Evolutionary conservation across 2,888 invertebrate species (phyloP).

Genomic region (Anaspis maculata): DNA sequence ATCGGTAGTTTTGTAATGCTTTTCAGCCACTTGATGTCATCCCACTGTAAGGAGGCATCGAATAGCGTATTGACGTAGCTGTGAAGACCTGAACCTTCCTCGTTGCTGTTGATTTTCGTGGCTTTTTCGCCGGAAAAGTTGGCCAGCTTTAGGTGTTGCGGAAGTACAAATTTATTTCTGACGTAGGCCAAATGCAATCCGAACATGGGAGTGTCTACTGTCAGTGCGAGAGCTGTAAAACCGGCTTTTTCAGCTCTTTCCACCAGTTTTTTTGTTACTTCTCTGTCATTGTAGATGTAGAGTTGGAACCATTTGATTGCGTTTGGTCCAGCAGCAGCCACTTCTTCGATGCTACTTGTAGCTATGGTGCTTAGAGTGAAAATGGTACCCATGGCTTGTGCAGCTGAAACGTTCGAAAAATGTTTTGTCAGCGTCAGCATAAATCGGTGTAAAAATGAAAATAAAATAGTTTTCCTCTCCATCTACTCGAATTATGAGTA

Average conservation of each 20-base stretch:
- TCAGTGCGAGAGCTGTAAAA: slow-evolving; percentile 80
- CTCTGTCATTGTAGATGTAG: slow-evolving; percentile 77
- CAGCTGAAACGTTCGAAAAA: slow-evolving; percentile 50
- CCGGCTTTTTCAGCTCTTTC: slow-evolving; percentile 71
- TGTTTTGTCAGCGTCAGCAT: too few species aligned
- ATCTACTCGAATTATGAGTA: too few species aligned
- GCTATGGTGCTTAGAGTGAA: slow-evolving; percentile 80
- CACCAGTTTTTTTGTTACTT: slow-evolving; percentile 64
- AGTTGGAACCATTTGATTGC: slow-evolving; percentile 85
- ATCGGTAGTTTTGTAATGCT: slow-evolving; percentile 71
- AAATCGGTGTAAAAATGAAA: too few species aligned
- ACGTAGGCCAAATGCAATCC: slow-evolving; percentile 76
- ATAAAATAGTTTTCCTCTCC: too few species aligned
- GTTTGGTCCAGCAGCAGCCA: slow-evolving; percentile 66
- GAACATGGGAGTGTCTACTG: slow-evolving; percentile 82
- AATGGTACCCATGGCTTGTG: slow-evolving; percentile 64
- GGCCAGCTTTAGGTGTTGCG: slow-evolving; percentile 71
- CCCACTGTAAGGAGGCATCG: slow-evolving; percentile 76
- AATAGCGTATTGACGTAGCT: slow-evolving; percentile 70
- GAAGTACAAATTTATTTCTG: slow-evolving; percentile 75
- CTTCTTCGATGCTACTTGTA: slow-evolving; percentile 82
- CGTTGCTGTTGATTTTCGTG: slow-evolving; percentile 38
- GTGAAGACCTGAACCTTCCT: slow-evolving; percentile 70
- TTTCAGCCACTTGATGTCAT: slow-evolving; percentile 80
- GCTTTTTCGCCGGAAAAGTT: slow-evolving; percentile 62